phyloP scores from a whole-genome alignment of 2,113 vertebrate genomes.

The Scolopax mira region DNA sequence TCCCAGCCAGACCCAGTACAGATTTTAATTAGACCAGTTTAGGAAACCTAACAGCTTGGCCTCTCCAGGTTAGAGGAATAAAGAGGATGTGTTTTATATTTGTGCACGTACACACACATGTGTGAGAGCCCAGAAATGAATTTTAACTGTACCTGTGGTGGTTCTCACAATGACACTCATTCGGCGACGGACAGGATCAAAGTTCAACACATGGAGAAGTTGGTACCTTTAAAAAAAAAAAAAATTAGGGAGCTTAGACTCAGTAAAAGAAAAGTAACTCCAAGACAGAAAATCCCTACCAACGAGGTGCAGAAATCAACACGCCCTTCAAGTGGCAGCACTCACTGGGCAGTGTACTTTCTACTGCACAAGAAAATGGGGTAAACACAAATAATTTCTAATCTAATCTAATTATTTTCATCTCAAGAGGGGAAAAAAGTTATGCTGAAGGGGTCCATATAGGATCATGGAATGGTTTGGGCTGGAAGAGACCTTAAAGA shows the following conservation, averaged over 20 bases:
- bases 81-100: neutral
- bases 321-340: neutral
- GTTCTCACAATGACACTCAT: constrained; percentile 95
- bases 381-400: no score
- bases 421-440: no score
- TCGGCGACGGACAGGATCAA: constrained; percentile 91
- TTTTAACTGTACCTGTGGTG: constrained; percentile 73
- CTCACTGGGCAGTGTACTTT: neutral
- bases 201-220: constrained; percentile 91
- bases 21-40: neutral
- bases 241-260: neutral
- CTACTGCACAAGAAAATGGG: neutral
- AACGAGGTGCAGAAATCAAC: neutral
- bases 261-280: neutral
- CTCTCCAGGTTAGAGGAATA: neutral
- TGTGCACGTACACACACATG: neutral
- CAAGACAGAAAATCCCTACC: constrained; percentile 13
- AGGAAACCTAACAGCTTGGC: neutral
- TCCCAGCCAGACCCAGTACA: neutral
- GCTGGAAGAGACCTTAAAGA: neutral
- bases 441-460: neutral
- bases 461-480: neutral
- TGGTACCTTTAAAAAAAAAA: constrained; percentile 80
- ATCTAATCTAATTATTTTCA: neutral
- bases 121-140: rapidly evolving